Evolutionary conservation across 2,113 vertebrate species (phyloP), one percentile per base, ranked within the genome.

Genomic region (Dolichotis patagonum): DNA sequence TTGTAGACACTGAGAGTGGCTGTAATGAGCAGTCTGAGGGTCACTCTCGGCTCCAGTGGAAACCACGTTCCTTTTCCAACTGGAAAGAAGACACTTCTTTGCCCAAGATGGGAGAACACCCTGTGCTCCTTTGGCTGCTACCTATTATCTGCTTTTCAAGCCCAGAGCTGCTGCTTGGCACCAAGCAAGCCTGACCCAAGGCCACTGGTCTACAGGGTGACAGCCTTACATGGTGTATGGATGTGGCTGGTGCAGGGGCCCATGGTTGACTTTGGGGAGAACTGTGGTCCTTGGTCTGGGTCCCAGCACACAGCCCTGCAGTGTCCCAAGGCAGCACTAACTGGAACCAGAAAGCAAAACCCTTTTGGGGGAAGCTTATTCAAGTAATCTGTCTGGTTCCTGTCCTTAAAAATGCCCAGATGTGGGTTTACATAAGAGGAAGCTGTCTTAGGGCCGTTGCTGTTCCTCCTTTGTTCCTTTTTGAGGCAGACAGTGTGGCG

Each of bases 31-130:
- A 62, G 93, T 22, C 85, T 0, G 26, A 84, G 85, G 28, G 17
- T 38, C 5, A 7, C 75, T 85, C 90, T 91, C 30, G 0, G 62
- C 77, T 88, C 75, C 22, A 38, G 41, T 13, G 10, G 20, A 46
- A 67, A 38, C 71, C 83, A 49, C 0, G 0, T 2, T 75, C 95
- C 96, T 92, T 94, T 94, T 90, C 83, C 96, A 92, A 32, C 28
- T 91, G 65, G 94, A 97, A 96, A 96, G 88, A 78, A 92, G 94
- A 93, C 49, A 43, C 85, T 90, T 92, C 85, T 46, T 81, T 86
- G 14, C 69, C 77, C 71, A 32, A 75, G 88, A 56, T 0, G 0
- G 67, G 75, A 95, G 91, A 49, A 85, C 30, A 3, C 41, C 38
- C 80, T 85, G 77, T 96, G 81, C 89, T 88, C 75, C 94, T 30